Conservation (phyloP, 2,797 vertebrate genomes). For the Danio jaintianensis region DNA sequence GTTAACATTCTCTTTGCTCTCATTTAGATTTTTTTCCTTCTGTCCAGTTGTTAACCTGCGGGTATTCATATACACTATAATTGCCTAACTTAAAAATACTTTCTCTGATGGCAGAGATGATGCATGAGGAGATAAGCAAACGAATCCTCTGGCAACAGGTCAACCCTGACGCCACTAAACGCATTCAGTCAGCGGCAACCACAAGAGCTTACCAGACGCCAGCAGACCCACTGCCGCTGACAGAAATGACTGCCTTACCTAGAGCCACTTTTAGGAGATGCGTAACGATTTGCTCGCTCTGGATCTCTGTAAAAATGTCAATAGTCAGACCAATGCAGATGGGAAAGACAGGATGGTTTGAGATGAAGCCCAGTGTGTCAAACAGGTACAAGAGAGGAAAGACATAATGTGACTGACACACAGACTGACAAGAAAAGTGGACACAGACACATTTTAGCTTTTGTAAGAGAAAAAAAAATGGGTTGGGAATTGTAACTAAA, state of each 20-base stretch:
- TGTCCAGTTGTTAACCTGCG: background rate
- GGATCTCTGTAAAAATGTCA: constrained; percentile 52
- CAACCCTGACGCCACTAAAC: constrained; percentile 43
- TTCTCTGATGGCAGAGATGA: constrained; percentile 15
- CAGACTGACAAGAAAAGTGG: constrained; percentile 11
- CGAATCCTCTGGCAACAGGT: constrained; percentile 36
- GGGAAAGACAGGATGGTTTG: constrained; percentile 20
- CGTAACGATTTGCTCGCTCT: constrained; percentile 38
- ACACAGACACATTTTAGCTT: constrained; percentile 5
- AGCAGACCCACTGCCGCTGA: constrained; percentile 46
- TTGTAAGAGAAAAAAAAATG: constrained; percentile 11
- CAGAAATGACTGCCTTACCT: constrained; percentile 54
- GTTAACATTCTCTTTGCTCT: constrained; percentile 15
- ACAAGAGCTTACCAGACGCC: constrained; percentile 56
- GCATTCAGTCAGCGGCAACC: constrained; percentile 58
- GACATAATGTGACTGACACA: constrained; percentile 10
- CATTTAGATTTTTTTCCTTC: background rate
- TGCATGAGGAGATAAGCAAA: constrained; percentile 28
- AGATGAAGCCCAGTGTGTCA: constrained; percentile 16
- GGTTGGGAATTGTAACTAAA: background rate
- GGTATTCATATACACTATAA: background rate
- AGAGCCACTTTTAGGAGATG: constrained; percentile 50
- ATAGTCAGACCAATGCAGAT: constrained; percentile 55
- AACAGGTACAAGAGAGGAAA: constrained; percentile 37
- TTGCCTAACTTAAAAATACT: background rate